Conservation (phyloP, 2,888 invertebrate genomes). For the Chironomus tentans region DNA sequence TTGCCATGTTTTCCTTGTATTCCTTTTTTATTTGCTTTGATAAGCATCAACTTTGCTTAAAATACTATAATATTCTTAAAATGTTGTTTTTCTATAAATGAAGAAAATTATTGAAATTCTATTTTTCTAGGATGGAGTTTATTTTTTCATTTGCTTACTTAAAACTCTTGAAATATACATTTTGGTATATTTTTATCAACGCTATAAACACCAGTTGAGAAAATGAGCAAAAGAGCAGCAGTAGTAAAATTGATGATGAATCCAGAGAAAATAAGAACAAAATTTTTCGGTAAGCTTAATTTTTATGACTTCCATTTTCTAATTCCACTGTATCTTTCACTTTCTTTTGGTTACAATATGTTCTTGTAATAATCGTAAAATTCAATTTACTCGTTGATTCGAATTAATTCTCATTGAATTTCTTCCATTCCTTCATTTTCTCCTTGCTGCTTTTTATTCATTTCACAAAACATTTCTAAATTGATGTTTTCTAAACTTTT, state of each 20-base stretch:
- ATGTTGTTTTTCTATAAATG: too few relatives aligned
- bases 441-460: not conserved
- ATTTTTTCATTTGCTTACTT: too few relatives aligned
- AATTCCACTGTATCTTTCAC: not conserved
- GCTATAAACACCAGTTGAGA: not conserved
- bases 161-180: too few relatives aligned
- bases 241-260: not conserved
- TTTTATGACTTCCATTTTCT: constrained; percentile 15
- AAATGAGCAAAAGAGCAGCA: not conserved
- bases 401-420: not conserved
- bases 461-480: too few relatives aligned
- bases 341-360: not conserved
- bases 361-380: not conserved
- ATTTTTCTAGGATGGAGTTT: too few relatives aligned
- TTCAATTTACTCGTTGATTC: not conserved
- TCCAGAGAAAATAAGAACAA: not conserved
- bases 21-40: not conserved
- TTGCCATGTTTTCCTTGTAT: not conserved
- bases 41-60: not conserved
- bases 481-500: too few relatives aligned
- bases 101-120: too few relatives aligned
- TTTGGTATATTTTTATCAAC: constrained; percentile 9
- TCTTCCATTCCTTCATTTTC: not conserved
- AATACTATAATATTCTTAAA: too few relatives aligned
- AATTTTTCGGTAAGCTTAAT: not conserved